These are phyloP conservation scores for Acleris cristana DNA, from an alignment of 2,888 invertebrate species.

Conservation along the genomic window DNA sequence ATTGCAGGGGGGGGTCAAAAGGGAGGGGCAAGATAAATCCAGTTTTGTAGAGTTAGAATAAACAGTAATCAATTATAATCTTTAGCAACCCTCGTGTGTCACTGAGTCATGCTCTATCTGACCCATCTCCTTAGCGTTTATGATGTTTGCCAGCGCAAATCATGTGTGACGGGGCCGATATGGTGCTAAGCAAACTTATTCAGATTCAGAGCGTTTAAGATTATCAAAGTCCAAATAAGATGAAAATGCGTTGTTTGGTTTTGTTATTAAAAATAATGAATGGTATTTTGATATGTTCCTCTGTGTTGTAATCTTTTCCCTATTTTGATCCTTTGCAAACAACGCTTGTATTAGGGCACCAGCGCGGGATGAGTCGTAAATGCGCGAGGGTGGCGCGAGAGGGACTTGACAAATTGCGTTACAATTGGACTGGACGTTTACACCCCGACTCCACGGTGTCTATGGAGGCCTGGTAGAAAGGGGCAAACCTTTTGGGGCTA, in stretches of 20 bases:
- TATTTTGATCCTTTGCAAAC: slow-evolving; percentile 18
- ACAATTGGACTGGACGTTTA: slow-evolving; percentile 52
- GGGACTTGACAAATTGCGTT: slow-evolving; percentile 69
- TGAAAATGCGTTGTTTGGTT: background rate
- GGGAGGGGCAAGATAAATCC: too few relatives aligned
- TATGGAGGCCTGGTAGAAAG: slow-evolving; percentile 22
- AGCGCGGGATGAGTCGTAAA: slow-evolving; percentile 36
- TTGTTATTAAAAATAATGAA: background rate
- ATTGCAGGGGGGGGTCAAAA: too few relatives aligned
- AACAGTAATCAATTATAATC: too few relatives aligned
- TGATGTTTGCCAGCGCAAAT: background rate
- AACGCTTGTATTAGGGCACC: slow-evolving; percentile 30
- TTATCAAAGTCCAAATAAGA: background rate
- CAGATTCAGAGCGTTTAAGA: background rate
- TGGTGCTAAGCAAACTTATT: background rate
- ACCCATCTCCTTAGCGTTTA: too few relatives aligned
- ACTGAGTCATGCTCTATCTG: too few relatives aligned
- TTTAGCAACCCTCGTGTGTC: background rate
- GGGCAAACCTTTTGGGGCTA: slow-evolving; percentile 6
- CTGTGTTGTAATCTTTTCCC: slow-evolving; percentile 4
- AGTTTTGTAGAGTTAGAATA: too few relatives aligned
- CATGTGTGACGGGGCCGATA: background rate
- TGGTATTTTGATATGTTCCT: slow-evolving; percentile 11
- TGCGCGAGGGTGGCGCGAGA: slow-evolving; percentile 38
- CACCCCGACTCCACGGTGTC: slow-evolving; percentile 36